Evolutionary conservation across 2,797 vertebrate species (phyloP), one percentile per base, ranked within the genome.

Genomic region (Bovichtus variegatus): DNA sequence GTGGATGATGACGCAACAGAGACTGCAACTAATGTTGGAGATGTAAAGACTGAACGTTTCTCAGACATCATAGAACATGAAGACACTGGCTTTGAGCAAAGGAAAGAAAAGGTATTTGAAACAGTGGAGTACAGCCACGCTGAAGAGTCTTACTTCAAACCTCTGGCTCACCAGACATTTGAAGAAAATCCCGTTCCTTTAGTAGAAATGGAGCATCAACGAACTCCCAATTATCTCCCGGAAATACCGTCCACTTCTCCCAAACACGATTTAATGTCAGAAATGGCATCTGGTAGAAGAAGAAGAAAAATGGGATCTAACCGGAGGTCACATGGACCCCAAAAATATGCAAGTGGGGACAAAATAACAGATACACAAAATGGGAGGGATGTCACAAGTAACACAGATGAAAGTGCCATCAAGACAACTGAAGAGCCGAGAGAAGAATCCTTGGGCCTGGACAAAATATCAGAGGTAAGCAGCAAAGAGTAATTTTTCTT

Each of bases 281-380:
- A 91, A 78, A 31, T 71, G 18, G 66, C 69, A 60, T 67, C 67
- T 34, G 68, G 29, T 44, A 73, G 79, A 6, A 91, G 80, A 51
- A 93, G 70, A 75, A 90, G 89, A 76, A 94, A 95, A 77, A 38
- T 94, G 81, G 91, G 92, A 71, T 92, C 92, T 23, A 66, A 79
- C 53, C 65, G 90, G 16, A 92, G 74, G 89, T 73, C 83, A 43
- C 74, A 1, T 51, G 68, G 76, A 76, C 79, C 75, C 41, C 76
- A 80, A 41, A 60, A 13, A 60, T 10, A 46, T 8, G n/a, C 40
- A 47, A 31, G 19, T 21, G 54, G 64, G 38, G 81, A 58, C 15
- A 60, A 8, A 44, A 19, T 19, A 15, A 53, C 1, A 29, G 60
- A 65, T n/a, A 2, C 46, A 53, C 68, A 59, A 68, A 50, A 41